Percentiles rank a stretch among this genome's conserved stretches.
Conservation (phyloP, 2,113 vertebrate genomes). For the Orthonyx spaldingii region DNA sequence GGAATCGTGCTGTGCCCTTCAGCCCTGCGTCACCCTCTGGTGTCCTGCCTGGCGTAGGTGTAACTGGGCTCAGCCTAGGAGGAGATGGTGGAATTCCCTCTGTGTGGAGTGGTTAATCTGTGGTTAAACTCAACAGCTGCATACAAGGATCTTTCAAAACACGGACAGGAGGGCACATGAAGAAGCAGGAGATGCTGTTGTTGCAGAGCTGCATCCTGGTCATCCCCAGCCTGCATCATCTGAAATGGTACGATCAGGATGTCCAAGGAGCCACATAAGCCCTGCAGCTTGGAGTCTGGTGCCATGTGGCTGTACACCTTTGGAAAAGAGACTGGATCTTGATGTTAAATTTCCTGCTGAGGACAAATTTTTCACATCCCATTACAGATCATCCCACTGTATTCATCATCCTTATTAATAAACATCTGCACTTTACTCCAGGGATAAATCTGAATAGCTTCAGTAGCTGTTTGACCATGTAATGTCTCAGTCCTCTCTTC, state of each 20-base stretch:
- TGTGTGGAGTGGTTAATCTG: background rate
- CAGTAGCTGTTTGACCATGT: background rate
- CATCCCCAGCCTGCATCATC: background rate
- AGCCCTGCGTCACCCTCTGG: background rate
- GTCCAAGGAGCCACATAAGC: background rate
- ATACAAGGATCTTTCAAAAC: background rate
- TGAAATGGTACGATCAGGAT: background rate
- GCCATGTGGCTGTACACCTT: background rate
- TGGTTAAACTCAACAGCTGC: background rate
- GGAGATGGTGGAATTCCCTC: background rate
- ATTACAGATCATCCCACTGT: background rate
- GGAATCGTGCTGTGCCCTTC: background rate
- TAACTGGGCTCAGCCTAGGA: background rate
- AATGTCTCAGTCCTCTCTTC: background rate
- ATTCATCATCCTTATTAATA: background rate
- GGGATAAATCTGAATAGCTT: background rate
- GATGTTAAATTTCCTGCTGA: background rate
- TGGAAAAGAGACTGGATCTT: constrained; percentile 1
- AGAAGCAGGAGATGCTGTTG: background rate
- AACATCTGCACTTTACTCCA: background rate
- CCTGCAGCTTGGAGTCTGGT: background rate
- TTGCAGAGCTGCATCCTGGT: background rate
- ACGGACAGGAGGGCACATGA: background rate
- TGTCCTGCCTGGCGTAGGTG: background rate
- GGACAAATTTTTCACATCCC: background rate